Evolutionary conservation across 2,113 vertebrate species (phyloP).

Genomic region (Nannospalax galili): DNA sequence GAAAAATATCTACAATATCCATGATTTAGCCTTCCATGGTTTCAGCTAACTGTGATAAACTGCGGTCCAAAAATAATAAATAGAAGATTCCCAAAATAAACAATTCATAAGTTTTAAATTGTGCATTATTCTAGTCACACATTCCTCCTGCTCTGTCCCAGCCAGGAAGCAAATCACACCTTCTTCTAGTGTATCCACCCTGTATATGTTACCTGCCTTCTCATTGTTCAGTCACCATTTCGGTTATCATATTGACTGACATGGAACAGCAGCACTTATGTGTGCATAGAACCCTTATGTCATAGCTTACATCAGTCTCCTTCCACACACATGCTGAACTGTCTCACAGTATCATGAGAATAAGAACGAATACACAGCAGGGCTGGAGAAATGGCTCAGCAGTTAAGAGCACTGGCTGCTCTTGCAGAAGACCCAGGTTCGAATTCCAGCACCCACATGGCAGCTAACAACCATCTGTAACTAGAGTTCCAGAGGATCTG

Average conservation of each 20-base stretch:
- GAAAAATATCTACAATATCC: neutral
- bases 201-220: fast-evolving
- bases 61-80: neutral
- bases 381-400: too few relatives aligned
- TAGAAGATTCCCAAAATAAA: slow-evolving; percentile 15
- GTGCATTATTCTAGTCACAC: neutral
- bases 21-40: neutral
- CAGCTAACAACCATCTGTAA: too few relatives aligned
- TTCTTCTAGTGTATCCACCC: neutral
- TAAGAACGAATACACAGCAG: neutral
- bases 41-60: neutral
- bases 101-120: neutral
- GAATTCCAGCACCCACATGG: too few relatives aligned
- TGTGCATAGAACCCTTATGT: neutral
- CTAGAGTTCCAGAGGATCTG: too few relatives aligned
- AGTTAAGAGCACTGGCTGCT: too few relatives aligned
- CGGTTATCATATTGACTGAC: neutral
- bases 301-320: too few relatives aligned
- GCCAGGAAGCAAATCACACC: too few relatives aligned
- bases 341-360: neutral
- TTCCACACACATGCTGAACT: too few relatives aligned
- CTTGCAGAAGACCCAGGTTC: too few relatives aligned
- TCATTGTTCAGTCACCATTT: neutral
- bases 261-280: fast-evolving
- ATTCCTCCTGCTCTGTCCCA: neutral